Base-by-base conservation (phyloP, 1,140 invertebrate species). In the Apocrypta bakeri region DNA sequence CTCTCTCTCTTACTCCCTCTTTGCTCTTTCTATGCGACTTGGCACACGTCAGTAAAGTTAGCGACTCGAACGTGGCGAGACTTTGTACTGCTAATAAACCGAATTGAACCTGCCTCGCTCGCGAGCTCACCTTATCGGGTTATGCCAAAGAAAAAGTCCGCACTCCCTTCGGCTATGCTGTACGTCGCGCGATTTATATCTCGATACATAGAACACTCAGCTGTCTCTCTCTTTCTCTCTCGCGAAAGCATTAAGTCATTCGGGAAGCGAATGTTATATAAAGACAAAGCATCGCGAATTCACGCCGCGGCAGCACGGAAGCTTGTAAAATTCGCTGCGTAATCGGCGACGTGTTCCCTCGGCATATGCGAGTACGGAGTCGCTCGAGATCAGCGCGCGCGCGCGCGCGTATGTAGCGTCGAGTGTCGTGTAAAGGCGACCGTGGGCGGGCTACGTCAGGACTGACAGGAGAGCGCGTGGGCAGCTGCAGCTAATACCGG, bases 1-100 rank as follows among this genome's bases (percentile, higher is more conserved):
- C 66, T 31, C 79, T 56, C 48, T 56, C 48, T 56, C 48, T n/a
- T 21, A 21, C 48, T 56, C 71, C 48, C 71, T 33, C 37, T n/a
- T 0, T 25, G 48, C 31, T 7, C 27, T 25, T n/a, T 17, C 56
- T 33, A 73, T 25, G 64, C 80, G 80, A 75, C 72, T 68, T 81
- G 74, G 74, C 74, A 63, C 74, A 64, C 75, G 66, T 77, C 72
- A 42, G 75, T 37, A 56, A 78, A 76, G 73, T 82, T 77, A 82
- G 73, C 64, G 72, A 66, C 71, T 82, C 73, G 80, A 82, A 82
- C 73, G 73, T 82, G 79, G 27, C 40, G 73, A 76, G 73, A 81
- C 73, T 81, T 48, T 74, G 42, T n/a, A 12, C 80, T 68, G 37
- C 14, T 82, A 76, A 76, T 82, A 71, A 56, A 75, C 73, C 73